Conservation (phyloP, 2,113 vertebrate species). For the Notarius quadriscutis region DNA sequence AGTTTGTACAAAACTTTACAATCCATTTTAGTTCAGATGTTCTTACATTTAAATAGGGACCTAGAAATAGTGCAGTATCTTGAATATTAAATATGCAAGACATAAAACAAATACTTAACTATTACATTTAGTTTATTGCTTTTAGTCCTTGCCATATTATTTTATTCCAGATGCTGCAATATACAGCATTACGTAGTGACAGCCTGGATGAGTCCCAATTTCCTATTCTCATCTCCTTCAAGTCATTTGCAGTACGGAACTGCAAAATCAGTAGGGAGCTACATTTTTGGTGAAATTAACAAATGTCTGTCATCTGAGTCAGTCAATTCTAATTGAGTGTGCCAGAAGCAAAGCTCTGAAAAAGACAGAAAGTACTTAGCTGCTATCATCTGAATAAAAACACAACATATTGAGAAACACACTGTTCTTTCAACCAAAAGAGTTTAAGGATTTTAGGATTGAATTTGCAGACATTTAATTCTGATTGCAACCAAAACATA, state of each 20-base stretch:
- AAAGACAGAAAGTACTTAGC: neutral
- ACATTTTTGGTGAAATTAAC: neutral
- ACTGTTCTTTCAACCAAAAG: neutral
- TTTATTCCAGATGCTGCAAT: neutral
- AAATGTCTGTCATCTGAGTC: neutral
- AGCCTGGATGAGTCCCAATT: neutral
- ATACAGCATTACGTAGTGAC: neutral
- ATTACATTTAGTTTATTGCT: neutral
- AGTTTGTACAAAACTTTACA: neutral
- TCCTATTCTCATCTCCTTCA: neutral
- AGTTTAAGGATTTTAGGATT: neutral
- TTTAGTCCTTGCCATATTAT: neutral
- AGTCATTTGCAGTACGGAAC: neutral
- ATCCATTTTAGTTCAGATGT: neutral
- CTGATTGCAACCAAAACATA: neutral
- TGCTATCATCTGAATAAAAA: neutral
- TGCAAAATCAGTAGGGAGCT: neutral
- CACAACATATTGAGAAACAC: neutral
- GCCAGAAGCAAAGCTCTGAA: conserved; percentile 8
- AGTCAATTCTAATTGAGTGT: neutral
- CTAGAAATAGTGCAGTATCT: neutral
- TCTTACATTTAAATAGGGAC: neutral
- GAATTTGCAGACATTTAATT: neutral
- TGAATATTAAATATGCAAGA: neutral
- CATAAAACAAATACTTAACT: neutral